Evolutionary conservation across 2,888 invertebrate genomes (phyloP).

Genomic region (Danaus chrysippus): DNA sequence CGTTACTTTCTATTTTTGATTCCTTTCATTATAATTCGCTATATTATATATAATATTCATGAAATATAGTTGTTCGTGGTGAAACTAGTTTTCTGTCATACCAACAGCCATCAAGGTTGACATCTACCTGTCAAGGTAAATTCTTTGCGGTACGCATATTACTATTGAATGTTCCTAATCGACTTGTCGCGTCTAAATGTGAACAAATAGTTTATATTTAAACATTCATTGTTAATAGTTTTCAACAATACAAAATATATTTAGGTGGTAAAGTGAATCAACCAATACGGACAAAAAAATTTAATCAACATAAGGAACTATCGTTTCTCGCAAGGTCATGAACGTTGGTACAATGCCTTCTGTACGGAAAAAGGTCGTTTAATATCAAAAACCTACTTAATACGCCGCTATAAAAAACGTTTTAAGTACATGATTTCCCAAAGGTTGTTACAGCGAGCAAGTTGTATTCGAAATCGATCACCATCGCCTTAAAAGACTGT

Average conservation of each 20-base stretch:
- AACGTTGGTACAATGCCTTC: conserved; percentile 66
- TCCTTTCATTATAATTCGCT: background rate
- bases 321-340: conserved; percentile 63
- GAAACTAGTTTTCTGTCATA: conserved; percentile 56
- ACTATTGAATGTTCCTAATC: conserved; percentile 29
- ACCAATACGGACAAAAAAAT: conserved; percentile 56
- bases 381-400: background rate
- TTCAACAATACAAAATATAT: conserved; percentile 50
- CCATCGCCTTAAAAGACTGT: too few relatives aligned
- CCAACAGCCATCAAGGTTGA: conserved; percentile 58
- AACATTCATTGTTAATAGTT: conserved; percentile 28
- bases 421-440: too few relatives aligned
- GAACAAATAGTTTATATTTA: conserved; percentile 13
- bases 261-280: conserved; percentile 63
- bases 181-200: conserved; percentile 9
- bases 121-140: conserved; percentile 63
- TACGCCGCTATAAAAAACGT: too few relatives aligned
- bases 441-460: too few relatives aligned
- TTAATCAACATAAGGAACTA: conserved; percentile 49
- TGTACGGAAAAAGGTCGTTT: conserved; percentile 33
- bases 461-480: too few relatives aligned
- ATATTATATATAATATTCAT: background rate
- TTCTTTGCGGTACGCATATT: conserved; percentile 37
- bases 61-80: conserved; percentile 20
- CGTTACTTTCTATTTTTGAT: background rate